These are phyloP conservation scores for Nephrotoma guestfalica DNA, from an alignment of 2,888 invertebrate genomes.

Conservation along the genomic window DNA sequence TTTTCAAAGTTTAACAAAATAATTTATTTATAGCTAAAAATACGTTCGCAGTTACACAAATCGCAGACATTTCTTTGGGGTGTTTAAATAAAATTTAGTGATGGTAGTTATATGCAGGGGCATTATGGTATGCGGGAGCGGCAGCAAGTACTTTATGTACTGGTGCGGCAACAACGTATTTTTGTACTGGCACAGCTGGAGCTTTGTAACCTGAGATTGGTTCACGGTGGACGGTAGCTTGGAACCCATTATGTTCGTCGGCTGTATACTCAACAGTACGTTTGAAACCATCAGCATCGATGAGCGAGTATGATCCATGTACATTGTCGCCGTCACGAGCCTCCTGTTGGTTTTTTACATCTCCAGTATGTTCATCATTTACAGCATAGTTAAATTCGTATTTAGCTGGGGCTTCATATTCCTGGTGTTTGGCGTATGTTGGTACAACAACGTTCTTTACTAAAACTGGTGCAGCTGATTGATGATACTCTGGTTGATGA, in stretches of 20 bases:
- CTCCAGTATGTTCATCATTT: slow-evolving; percentile 35
- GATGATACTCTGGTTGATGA: not conserved
- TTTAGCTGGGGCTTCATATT: slow-evolving; percentile 20
- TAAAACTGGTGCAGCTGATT: not conserved
- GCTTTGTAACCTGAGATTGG: slow-evolving; percentile 17
- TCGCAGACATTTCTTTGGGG: not conserved
- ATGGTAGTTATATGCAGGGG: slow-evolving; percentile 4
- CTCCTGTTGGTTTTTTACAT: slow-evolving; percentile 37
- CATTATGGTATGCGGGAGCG: slow-evolving; percentile 12
- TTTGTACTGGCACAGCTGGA: slow-evolving; percentile 9
- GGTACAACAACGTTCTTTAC: not conserved
- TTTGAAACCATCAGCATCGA: slow-evolving; percentile 38
- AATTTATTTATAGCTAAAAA: not conserved
- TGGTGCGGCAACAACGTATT: not conserved
- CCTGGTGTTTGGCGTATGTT: slow-evolving; percentile 10
- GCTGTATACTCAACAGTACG: slow-evolving; percentile 40
- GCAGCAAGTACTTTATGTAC: slow-evolving; percentile 16
- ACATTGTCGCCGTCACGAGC: slow-evolving; percentile 37
- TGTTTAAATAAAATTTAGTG: not conserved
- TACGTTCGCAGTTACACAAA: not conserved
- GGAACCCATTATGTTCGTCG: slow-evolving; percentile 38
- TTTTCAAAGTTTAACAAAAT: not conserved
- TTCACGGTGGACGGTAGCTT: slow-evolving; percentile 38
- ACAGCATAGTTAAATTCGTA: slow-evolving; percentile 12
- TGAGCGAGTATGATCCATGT: slow-evolving; percentile 36